Evolutionary conservation across 2,113 vertebrate species (phyloP), one percentile per base, ranked within the genome.

Genomic region (Vulpes lagopus): DNA sequence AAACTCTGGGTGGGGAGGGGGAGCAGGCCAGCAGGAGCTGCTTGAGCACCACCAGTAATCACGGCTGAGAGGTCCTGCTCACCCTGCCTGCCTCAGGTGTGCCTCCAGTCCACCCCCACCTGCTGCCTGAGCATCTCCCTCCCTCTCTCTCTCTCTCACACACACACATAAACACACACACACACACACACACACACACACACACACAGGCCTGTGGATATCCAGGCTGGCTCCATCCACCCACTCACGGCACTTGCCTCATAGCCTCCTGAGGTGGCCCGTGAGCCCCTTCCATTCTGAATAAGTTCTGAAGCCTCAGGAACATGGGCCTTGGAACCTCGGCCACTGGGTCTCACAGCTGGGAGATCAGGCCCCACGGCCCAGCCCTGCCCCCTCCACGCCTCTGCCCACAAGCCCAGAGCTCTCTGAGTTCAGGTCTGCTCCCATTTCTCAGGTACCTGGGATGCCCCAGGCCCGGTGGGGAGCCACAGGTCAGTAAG

Each of bases 121-220:
- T 0, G 7, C n/a, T 2, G 10, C 14, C 83, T 4, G 12, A 38
- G 11, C 38, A 7, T 3, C 30, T 7, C 43, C 43, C 43, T 43
- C 43, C 69, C 35, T 1, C 12, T 1, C n/a, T 17, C 25, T 32
- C 35, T 1, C 17, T 2, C 49, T 17, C 25, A 2, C 35, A 35
- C 35, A 35, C 35, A 35, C 35, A 35, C 35, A 35, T 35, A 35
- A 35, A 35, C 35, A 35, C 59, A 9, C 62, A 64, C 15, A 17
- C 14, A 19, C 49, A 53, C 73, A 11, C 69, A 73, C 69, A 8
- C 38, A 27, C 74, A 78, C 43, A 51, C 49, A 32, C 49, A 17
- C 25, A 53, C 74, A 5, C 9, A 4, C 51, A 53, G 73, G 23
- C 15, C 1, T 5, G 20, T 3, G 38, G 65, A 9, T 3, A 0